Evolutionary conservation across 37 sponge, comb jelly and placozoan species (phyloP).

Genomic region (Bolinopsis microptera): DNA sequence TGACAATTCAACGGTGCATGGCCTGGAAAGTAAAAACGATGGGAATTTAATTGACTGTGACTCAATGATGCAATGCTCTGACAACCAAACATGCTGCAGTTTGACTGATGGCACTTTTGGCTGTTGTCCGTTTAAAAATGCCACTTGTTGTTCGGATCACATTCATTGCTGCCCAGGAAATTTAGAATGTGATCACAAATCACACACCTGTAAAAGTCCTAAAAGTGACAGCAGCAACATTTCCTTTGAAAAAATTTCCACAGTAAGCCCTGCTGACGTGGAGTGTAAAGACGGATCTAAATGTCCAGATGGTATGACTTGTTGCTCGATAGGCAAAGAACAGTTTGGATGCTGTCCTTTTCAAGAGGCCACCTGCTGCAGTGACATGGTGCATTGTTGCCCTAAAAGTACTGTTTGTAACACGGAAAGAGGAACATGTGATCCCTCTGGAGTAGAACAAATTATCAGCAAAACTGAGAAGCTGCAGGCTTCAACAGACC

Average conservation of each 20-base stretch:
- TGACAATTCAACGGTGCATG: not conserved
- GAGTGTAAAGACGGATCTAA: conserved; percentile 8
- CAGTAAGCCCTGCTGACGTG: no score
- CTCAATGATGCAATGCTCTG: not conserved
- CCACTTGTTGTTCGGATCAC: conserved; percentile 77
- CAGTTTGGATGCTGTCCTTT: conserved; percentile 74
- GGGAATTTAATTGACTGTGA: not conserved
- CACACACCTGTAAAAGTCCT: conserved; percentile 69
- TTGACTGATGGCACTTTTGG: conserved; percentile 69
- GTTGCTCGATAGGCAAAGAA: conserved; percentile 27
- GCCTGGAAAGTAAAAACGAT: not conserved
- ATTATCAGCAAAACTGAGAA: not conserved
- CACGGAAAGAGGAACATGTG: conserved; percentile 68
- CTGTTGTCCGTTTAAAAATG: conserved; percentile 81
- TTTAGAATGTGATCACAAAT: conserved; percentile 69
- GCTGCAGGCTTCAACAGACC: conserved; percentile 31
- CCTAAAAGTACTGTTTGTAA: conserved; percentile 70
- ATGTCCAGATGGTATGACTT: conserved; percentile 3
- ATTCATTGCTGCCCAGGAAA: conserved; percentile 80
- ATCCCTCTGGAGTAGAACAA: not conserved
- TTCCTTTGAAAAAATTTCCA: not conserved
- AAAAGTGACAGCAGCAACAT: not conserved
- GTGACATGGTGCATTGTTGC: conserved; percentile 70
- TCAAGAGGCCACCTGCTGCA: conserved; percentile 70
- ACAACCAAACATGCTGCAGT: conserved; percentile 74